A percentile compares a stretch with the other conserved stretches of the same genome.
Conservation (phyloP, 1,140 invertebrate species). For the Heliconius hermathena region DNA sequence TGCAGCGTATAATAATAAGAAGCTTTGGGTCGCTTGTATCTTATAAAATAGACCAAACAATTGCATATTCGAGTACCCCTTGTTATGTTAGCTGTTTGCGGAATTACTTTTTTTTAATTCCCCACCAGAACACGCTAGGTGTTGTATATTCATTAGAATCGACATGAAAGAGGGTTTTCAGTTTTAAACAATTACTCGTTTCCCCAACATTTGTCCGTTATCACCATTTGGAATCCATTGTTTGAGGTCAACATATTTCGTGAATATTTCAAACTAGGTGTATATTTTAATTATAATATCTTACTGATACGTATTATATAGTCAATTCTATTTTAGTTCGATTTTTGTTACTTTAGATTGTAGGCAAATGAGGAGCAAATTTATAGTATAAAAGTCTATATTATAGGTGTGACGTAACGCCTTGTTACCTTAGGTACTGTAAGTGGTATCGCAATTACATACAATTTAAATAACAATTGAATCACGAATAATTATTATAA, state of each 20-base stretch:
- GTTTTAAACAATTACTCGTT: constrained; percentile 53
- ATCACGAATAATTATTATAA: too few relatives aligned
- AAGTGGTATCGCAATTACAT: too few relatives aligned
- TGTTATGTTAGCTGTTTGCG: constrained; percentile 57
- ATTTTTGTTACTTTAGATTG: too few relatives aligned
- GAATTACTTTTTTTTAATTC: constrained; percentile 60
- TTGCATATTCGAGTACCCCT: constrained; percentile 47
- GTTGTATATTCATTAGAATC: constrained; percentile 59
- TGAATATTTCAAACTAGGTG: background rate
- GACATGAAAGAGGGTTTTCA: constrained; percentile 54
- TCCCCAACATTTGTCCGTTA: constrained; percentile 29
- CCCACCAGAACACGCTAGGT: constrained; percentile 50
- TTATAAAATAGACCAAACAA: constrained; percentile 34
- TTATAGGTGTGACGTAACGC: too few relatives aligned
- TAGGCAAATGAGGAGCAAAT: too few relatives aligned
- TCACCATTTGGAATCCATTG: constrained; percentile 25
- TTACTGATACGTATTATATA: background rate
- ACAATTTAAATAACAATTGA: too few relatives aligned
- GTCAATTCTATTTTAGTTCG: too few relatives aligned
- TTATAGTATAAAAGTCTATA: too few relatives aligned
- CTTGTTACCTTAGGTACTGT: too few relatives aligned
- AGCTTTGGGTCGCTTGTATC: background rate
- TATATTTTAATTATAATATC: background rate
- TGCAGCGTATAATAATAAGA: background rate
- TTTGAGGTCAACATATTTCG: constrained; percentile 8